Evolutionary conservation across 30 jellyfish, hydroid and myxozoan genomes (phyloP).

Genomic region (Chrysaora quinquecirrha): DNA sequence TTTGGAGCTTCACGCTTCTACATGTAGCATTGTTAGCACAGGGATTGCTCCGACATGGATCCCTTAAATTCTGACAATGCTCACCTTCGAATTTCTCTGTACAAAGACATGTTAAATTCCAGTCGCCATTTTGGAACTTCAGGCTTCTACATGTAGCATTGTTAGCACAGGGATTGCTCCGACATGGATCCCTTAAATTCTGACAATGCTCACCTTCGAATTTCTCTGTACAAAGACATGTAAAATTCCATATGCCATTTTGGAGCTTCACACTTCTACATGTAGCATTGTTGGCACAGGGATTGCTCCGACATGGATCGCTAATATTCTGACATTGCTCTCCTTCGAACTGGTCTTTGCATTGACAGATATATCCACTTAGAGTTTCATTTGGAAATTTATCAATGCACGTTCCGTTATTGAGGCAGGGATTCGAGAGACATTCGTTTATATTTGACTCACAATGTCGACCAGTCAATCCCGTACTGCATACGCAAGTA

Average conservation of each 20-base stretch:
- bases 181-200: not conserved
- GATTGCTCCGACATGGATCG: slow-evolving; percentile 25
- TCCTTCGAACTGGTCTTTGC: slow-evolving; percentile 37
- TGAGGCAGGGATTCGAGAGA: not conserved
- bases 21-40: slow-evolving; percentile 38
- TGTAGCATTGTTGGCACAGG: slow-evolving; percentile 56
- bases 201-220: slow-evolving; percentile 52
- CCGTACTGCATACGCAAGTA: slow-evolving; percentile 27
- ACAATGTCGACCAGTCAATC: slow-evolving; percentile 43
- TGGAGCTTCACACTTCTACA: slow-evolving; percentile 21
- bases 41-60: slow-evolving; percentile 31
- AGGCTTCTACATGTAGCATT: slow-evolving; percentile 31
- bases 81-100: slow-evolving; percentile 30
- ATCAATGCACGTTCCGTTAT: slow-evolving; percentile 49
- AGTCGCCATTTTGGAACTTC: not conserved
- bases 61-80: slow-evolving; percentile 5
- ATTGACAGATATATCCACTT: slow-evolving; percentile 17
- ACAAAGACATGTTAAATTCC: slow-evolving; percentile 55
- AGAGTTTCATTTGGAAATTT: not conserved
- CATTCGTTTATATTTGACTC: slow-evolving; percentile 9
- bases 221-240: slow-evolving; percentile 39
- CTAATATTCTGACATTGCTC: slow-evolving; percentile 19
- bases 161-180: slow-evolving; percentile 39
- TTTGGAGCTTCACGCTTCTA: not conserved
- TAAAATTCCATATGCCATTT: slow-evolving; percentile 25